Percentiles rank a stretch among this genome's conserved stretches.
Conservation (phyloP, 2,113 vertebrate genomes). For the Amblyornis subalaris region DNA sequence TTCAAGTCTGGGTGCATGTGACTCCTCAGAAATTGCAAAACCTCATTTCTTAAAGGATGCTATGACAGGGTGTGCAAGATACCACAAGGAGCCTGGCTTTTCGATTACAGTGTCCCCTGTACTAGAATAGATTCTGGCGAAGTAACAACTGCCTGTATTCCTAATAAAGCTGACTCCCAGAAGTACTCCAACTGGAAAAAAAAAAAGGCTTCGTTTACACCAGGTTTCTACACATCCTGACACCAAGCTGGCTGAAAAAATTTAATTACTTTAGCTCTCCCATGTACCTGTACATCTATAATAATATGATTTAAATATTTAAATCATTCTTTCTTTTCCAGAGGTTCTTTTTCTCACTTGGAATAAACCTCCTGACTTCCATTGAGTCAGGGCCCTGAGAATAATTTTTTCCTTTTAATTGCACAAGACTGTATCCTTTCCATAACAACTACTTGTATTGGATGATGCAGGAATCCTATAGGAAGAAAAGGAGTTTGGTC, state of each 20-base stretch:
- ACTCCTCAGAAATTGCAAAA: conserved; percentile 31
- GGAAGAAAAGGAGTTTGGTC: neutral
- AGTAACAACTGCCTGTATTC: neutral
- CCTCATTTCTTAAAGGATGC: neutral
- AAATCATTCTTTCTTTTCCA: neutral
- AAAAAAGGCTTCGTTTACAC: neutral
- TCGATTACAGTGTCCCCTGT: neutral
- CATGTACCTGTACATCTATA: neutral
- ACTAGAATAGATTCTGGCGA: neutral
- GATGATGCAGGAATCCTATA: neutral
- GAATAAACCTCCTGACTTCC: neutral
- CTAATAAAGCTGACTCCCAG: neutral
- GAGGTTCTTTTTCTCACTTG: neutral
- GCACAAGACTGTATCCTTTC: neutral
- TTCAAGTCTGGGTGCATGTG: neutral
- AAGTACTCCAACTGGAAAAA: neutral
- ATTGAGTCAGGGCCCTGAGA: neutral
- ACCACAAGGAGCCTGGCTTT: neutral
- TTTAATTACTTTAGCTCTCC: neutral
- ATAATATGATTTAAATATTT: neutral
- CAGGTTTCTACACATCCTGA: neutral
- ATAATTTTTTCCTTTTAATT: neutral
- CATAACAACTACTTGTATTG: neutral
- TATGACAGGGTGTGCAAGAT: neutral
- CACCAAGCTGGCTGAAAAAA: neutral